These are phyloP conservation scores for Drosophila siamana DNA, from an alignment of 2,888 invertebrate species.

Conservation along the genomic window DNA sequence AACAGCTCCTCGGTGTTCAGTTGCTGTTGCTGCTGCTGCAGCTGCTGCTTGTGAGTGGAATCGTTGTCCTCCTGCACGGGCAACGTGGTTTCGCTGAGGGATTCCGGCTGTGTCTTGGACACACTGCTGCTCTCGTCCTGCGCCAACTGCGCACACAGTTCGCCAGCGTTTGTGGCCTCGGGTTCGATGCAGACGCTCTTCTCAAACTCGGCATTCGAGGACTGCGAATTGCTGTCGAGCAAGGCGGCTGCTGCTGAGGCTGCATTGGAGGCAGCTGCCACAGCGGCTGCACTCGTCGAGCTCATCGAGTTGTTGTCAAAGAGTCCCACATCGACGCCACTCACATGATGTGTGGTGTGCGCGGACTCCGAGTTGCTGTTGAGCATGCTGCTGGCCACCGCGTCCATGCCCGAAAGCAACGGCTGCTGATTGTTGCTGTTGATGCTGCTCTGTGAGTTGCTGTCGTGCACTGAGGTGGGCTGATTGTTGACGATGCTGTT, in stretches of 20 bases:
- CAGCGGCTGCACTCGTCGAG: constrained; percentile 77
- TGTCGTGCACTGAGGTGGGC: constrained; percentile 85
- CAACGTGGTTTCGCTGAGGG: constrained; percentile 40
- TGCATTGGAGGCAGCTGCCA: constrained; percentile 71
- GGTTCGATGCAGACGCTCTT: constrained; percentile 52
- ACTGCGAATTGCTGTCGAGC: constrained; percentile 82
- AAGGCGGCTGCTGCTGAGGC: constrained; percentile 79
- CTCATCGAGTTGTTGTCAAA: constrained; percentile 84
- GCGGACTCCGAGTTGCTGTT: constrained; percentile 81
- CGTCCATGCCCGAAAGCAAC: constrained; percentile 66
- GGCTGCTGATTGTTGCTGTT: constrained; percentile 83
- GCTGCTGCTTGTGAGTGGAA: constrained; percentile 48
- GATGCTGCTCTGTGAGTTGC: constrained; percentile 85
- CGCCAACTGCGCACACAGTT: constrained; percentile 43
- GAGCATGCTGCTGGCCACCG: constrained; percentile 65
- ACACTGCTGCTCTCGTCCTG: constrained; percentile 67
- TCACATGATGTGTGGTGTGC: constrained; percentile 62
- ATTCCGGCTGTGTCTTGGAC: constrained; percentile 61
- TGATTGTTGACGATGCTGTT: constrained; percentile 85
- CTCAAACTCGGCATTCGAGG: constrained; percentile 75
- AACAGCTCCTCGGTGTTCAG: constrained; percentile 47
- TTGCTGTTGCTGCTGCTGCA: constrained; percentile 36
- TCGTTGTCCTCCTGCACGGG: constrained; percentile 27
- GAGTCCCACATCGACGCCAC: constrained; percentile 74
- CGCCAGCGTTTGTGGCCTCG: constrained; percentile 22